Percentiles rank a stretch among this genome's conserved stretches.
Conservation (phyloP, 2,113 vertebrate genomes). For the Mesocricetus auratus region DNA sequence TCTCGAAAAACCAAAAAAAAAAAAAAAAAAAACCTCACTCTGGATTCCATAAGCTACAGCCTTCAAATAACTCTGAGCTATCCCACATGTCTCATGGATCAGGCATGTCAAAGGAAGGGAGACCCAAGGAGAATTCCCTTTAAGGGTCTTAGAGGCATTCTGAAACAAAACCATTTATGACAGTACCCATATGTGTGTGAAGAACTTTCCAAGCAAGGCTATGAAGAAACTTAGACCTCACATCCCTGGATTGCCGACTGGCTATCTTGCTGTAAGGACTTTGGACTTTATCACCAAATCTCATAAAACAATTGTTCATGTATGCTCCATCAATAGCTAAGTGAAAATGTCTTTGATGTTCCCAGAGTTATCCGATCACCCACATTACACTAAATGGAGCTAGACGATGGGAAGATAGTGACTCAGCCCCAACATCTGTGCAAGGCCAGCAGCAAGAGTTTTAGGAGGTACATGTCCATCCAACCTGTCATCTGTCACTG, state of each 20-base stretch:
- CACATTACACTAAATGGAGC: neutral
- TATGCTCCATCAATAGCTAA: neutral
- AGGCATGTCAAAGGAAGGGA: neutral
- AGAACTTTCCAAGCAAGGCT: neutral
- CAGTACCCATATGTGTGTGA: accelerated
- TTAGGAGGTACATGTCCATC: neutral
- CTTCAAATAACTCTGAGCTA: neutral
- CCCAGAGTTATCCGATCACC: neutral
- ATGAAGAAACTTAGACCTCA: neutral
- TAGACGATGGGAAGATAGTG: neutral
- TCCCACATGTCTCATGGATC: neutral
- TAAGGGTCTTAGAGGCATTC: no score
- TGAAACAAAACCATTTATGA: neutral
- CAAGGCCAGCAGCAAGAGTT: constrained; percentile 5
- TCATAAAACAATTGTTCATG: neutral
- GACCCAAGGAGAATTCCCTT: neutral
- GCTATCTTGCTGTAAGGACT: neutral
- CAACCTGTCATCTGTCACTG: constrained; percentile 54
- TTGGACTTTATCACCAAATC: neutral
- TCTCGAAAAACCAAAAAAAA: no score
- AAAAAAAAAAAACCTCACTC: neutral
- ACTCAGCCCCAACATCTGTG: constrained; percentile 48
- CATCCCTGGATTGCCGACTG: neutral
- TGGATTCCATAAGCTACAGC: neutral
- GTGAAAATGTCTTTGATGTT: constrained; percentile 11